These are phyloP conservation scores for Galaxea fascicularis DNA, from an alignment of 92 coral and sea anemone species.

Conservation along the genomic window DNA sequence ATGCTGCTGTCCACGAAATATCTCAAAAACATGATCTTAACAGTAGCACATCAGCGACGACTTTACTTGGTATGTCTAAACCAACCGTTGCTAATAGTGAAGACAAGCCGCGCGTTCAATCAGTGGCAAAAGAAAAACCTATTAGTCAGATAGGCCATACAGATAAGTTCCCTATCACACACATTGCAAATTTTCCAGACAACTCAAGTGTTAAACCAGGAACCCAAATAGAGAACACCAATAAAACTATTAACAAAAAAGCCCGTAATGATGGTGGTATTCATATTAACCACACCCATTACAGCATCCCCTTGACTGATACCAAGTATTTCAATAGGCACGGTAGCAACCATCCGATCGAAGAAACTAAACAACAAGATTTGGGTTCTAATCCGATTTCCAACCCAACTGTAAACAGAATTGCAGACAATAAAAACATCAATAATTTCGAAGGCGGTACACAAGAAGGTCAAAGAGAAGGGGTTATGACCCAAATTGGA, in stretches of 20 bases:
- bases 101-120: neutral
- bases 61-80: neutral
- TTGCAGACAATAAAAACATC: constrained; percentile 13
- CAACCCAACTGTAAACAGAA: neutral
- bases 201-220: neutral
- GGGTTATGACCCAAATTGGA: neutral
- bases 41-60: neutral
- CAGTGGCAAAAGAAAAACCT: neutral
- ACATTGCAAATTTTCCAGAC: neutral
- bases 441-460: no score
- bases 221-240: neutral
- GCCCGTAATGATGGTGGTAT: neutral
- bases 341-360: neutral
- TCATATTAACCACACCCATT: neutral
- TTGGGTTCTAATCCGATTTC: neutral
- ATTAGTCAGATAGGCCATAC: neutral
- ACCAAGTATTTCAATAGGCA: neutral
- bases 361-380: neutral
- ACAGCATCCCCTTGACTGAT: neutral
- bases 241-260: neutral
- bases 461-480: neutral
- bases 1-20: neutral
- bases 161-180: neutral
- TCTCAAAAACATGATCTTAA: neutral
- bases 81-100: neutral